A percentile compares a stretch with the other conserved stretches of the same genome.
These are phyloP conservation scores for Cheilosia variabilis DNA, from an alignment of 2,888 invertebrate species.

Conservation along the genomic window DNA sequence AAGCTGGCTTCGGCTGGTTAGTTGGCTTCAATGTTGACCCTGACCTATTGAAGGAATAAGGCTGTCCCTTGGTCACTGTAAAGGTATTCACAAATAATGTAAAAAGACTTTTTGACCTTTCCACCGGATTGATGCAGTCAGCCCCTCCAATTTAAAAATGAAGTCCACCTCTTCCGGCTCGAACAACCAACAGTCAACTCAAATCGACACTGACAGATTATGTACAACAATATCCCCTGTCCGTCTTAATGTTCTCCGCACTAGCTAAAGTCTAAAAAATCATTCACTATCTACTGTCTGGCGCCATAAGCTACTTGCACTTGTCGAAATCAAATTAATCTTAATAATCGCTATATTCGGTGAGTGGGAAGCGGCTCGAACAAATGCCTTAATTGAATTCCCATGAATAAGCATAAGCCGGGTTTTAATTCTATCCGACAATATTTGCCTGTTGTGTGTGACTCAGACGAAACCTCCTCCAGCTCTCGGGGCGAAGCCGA, in stretches of 20 bases:
- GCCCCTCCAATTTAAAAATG: too few relatives aligned
- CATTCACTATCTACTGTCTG: slow-evolving; percentile 26
- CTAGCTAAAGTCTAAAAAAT: neutral
- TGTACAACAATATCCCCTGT: too few relatives aligned
- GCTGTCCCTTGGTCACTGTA: too few relatives aligned
- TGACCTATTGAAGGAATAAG: too few relatives aligned
- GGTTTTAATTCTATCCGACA: slow-evolving; percentile 26
- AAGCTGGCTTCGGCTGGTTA: too few relatives aligned
- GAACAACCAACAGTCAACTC: too few relatives aligned
- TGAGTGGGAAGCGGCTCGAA: slow-evolving; percentile 59
- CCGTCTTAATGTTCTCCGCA: neutral
- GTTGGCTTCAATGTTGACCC: too few relatives aligned
- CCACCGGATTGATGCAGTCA: too few relatives aligned
- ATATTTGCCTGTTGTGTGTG: slow-evolving; percentile 49
- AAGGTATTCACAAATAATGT: too few relatives aligned
- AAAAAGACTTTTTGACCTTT: too few relatives aligned
- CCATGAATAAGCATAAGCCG: slow-evolving; percentile 57
- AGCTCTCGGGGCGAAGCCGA: neutral
- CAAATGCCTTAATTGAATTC: slow-evolving; percentile 73
- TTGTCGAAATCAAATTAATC: slow-evolving; percentile 74
- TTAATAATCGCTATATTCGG: slow-evolving; percentile 61
- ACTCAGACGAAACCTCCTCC: slow-evolving; percentile 39
- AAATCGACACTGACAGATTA: too few relatives aligned
- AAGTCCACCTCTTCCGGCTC: too few relatives aligned
- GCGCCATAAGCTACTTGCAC: slow-evolving; percentile 67